Evolutionary conservation across 2,797 vertebrate genomes (phyloP).

Genomic region (Muscicapa striata): DNA sequence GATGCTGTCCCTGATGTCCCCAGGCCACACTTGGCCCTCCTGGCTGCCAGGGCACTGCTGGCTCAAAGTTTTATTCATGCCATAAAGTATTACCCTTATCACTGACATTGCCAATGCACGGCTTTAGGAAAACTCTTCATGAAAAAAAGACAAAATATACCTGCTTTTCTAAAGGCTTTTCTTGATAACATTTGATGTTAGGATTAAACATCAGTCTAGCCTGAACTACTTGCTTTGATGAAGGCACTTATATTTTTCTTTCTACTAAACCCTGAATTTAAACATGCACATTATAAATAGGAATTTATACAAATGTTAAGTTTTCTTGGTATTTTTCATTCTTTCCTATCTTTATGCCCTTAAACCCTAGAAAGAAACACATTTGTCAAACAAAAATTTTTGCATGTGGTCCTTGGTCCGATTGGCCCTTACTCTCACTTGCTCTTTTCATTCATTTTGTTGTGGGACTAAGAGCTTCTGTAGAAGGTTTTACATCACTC

Average conservation of each 20-base stretch:
- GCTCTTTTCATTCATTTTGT: neutral
- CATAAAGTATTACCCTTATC: neutral
- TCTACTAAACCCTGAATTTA: slow-evolving; percentile 31
- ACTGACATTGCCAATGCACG: neutral
- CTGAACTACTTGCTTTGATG: neutral
- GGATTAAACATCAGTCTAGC: neutral
- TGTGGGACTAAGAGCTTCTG: neutral
- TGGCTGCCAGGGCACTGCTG: neutral
- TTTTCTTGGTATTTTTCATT: neutral
- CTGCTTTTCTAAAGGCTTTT: neutral
- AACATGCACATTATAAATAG: slow-evolving; percentile 16
- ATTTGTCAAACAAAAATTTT: neutral
- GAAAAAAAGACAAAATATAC: neutral
- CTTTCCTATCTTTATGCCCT: neutral
- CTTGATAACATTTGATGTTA: neutral
- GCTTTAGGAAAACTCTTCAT: neutral
- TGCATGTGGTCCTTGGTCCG: neutral
- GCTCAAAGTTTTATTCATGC: neutral
- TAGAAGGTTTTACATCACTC: neutral
- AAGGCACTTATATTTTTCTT: slow-evolving; percentile 28
- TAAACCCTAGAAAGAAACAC: neutral
- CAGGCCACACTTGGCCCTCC: accelerated
- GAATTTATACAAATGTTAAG: slow-evolving; percentile 58
- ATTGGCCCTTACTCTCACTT: neutral
- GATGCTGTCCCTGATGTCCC: neutral